Evolutionary conservation across 1,140 invertebrate species (phyloP), one percentile per base, ranked within the genome.

Genomic region (Geopemphigus sp.): DNA sequence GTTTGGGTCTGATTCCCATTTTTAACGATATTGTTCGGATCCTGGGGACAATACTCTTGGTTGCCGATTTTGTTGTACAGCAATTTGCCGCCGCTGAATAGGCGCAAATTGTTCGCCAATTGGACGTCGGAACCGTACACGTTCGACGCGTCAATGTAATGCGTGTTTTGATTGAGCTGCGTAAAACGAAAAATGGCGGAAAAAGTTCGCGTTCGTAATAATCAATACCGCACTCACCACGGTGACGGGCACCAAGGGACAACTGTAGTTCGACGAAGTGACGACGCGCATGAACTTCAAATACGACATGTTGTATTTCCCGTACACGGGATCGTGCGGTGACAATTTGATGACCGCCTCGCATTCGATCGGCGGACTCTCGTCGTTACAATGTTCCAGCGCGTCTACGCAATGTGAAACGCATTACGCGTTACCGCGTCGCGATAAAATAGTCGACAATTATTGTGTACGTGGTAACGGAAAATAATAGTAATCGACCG

Each of bases 91-190:
- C 68, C 68, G 17, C 2, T 72, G 4, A 72, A 72, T 15, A 72
- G 15, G 26, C 68, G 68, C 12, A 72, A 72, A 4, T 72, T 0
- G 26, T 26, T 72, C 8, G 50, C 68, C 17, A 32, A 0, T 32
- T 54, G 14, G 11, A 5, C 0, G 50, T 72, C 24, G 1, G 68
- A 72, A 54, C 68, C 68, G 24, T 72, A 72, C 14, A 72, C 68
- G 24, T 72, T 72, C 5, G 68, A 72, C 0, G 68, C 26, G 17
- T 72, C 68, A 17, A 72, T 54, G 19, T 29, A 72, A 54, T 72
- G 68, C 45, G 68, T 72, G 17, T 72, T 72, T 54, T 72, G 50
- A 54, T 72, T 54, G 5, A 72, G 68, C 68, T 72, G 32, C 2
- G 15, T 14, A 32, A 53, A 29, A 19, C 17, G 6, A 29, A 29